Conservation (phyloP, 2,113 vertebrate genomes). For the Notothenia rossii region DNA sequence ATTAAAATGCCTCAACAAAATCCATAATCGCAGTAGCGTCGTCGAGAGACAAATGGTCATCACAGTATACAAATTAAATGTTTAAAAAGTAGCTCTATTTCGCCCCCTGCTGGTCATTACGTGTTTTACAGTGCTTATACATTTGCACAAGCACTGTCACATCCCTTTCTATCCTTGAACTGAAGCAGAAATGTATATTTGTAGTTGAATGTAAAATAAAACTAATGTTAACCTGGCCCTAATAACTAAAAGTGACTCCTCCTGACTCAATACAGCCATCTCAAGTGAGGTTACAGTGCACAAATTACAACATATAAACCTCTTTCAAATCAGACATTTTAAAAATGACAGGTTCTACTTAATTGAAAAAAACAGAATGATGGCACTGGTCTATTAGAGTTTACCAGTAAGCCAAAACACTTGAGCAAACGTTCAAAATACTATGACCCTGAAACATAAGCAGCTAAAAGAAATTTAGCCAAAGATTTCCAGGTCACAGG, state of each 20-base stretch:
- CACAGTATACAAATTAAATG: neutral
- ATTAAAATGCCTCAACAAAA: neutral
- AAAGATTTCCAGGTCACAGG: no score
- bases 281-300: neutral
- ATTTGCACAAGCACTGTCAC: neutral
- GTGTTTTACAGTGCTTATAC: neutral
- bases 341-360: neutral
- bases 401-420: neutral
- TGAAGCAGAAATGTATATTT: neutral
- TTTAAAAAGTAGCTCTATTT: neutral
- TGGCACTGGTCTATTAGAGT: neutral
- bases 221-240: neutral
- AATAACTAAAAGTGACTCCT: neutral
- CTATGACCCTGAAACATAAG: neutral
- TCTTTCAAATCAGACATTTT: neutral
- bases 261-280: neutral
- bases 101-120: constrained; percentile 47
- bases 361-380: neutral
- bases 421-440: neutral
- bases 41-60: no score
- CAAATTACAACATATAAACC: neutral
- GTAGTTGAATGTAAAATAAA: neutral
- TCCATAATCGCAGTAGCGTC: neutral
- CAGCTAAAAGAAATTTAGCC: neutral
- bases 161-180: neutral